phyloP scores from a whole-genome alignment of 2,888 invertebrate species.

The Polymixis flavicincta region DNA sequence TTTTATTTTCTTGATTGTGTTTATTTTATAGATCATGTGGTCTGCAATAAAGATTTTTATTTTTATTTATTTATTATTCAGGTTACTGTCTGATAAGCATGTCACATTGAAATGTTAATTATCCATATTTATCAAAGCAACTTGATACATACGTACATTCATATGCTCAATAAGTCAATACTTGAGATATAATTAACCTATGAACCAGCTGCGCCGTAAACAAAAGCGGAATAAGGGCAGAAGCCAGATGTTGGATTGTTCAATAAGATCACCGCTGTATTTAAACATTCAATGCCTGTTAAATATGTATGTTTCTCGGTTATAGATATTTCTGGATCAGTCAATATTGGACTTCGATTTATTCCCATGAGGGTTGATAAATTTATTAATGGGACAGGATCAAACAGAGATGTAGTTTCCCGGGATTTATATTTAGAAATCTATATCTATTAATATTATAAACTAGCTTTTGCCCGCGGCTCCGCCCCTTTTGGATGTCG shows the following conservation, averaged over 20 bases:
- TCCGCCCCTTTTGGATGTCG: no score
- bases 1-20: no score
- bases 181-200: slow-evolving; percentile 1
- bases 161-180: slow-evolving; percentile 10
- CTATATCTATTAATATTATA: no score
- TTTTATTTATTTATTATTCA: no score
- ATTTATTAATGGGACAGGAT: slow-evolving; percentile 5
- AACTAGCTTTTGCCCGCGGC: no score
- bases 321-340: slow-evolving; percentile 26
- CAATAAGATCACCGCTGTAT: slow-evolving; percentile 9
- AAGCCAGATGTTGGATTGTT: slow-evolving; percentile 25
- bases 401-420: not conserved
- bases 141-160: not conserved
- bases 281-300: slow-evolving; percentile 35
- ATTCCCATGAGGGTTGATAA: not conserved
- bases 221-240: slow-evolving; percentile 11
- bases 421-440: not conserved
- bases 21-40: no score
- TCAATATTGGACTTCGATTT: slow-evolving; percentile 48
- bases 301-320: slow-evolving; percentile 42
- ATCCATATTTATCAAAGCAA: slow-evolving; percentile 5
- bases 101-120: not conserved
- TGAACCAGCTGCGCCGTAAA: slow-evolving; percentile 33
- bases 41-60: no score
- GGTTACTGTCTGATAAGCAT: no score